Percentiles rank a stretch among this genome's conserved stretches.
These are phyloP conservation scores for Arrhopalites spinosus DNA, from an alignment of 2,888 invertebrate species.

Conservation along the genomic window DNA sequence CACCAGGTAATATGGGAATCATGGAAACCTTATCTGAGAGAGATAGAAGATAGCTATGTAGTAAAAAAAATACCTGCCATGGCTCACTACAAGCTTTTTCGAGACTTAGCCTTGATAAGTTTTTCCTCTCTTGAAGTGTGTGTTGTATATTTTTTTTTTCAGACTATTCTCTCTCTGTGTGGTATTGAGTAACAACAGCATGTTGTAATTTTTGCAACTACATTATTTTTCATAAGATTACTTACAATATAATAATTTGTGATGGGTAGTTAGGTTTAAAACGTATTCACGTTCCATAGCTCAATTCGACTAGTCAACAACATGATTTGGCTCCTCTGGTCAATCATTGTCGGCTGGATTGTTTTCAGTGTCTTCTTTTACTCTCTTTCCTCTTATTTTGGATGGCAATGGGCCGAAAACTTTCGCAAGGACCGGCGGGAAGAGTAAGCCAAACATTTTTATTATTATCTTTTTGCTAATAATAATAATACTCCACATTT, in stretches of 20 bases:
- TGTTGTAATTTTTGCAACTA: slow-evolving; percentile 18
- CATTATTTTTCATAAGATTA: neutral
- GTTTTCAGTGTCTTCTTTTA: slow-evolving; percentile 25
- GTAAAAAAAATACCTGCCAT: slow-evolving; percentile 12
- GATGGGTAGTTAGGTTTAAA: slow-evolving; percentile 28
- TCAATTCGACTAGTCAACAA: slow-evolving; percentile 32
- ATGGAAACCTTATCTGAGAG: slow-evolving; percentile 36
- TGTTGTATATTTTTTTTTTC: neutral
- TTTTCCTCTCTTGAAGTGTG: slow-evolving; percentile 8
- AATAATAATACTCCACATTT: too few species aligned
- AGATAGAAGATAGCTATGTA: slow-evolving; percentile 21
- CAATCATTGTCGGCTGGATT: slow-evolving; percentile 29
- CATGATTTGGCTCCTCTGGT: slow-evolving; percentile 29
- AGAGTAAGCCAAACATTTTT: too few species aligned
- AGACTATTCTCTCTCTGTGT: neutral
- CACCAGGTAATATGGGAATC: slow-evolving; percentile 34
- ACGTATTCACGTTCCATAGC: neutral
- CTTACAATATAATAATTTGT: slow-evolving; percentile 22
- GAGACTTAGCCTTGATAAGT: slow-evolving; percentile 34
- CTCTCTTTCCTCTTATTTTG: slow-evolving; percentile 17
- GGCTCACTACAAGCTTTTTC: slow-evolving; percentile 23
- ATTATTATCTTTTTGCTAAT: too few species aligned
- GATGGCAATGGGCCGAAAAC: slow-evolving; percentile 16
- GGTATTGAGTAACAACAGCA: slow-evolving; percentile 11
- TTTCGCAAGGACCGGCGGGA: slow-evolving; percentile 1